Evolutionary conservation across 2,888 invertebrate species (phyloP), one percentile per base, ranked within the genome.

Genomic region (Ochlodes sylvanus): DNA sequence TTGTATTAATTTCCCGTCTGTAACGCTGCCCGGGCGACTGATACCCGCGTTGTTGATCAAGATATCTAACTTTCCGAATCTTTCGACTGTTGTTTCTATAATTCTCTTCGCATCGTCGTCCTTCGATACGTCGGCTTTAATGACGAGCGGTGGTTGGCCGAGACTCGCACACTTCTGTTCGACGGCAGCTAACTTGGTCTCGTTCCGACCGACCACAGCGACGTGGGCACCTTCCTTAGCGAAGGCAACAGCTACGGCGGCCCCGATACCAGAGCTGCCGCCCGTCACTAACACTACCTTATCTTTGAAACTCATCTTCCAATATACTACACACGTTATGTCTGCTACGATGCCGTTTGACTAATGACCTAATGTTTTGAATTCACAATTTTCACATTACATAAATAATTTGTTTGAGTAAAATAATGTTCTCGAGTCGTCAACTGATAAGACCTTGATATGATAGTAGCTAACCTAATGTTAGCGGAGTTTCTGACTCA

Each of bases 201-300:
- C 52, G 32, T 77, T 72, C 27, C 84, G 73, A 3, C 79, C 85
- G 0, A 85, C 81, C 21, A 85, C 75, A 2, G 70, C 77, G 2
- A 87, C 79, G 1, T 73, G 54, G 0, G 87, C 86, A 0, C 81
- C 80, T 72, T 83, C 81, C 62, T 76, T 78, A 10, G 82, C 79
- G 44, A 87, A 85, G 34, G 72, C 60, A 0, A 76, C 70, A 1
- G 86, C 86, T 0, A 80, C 76, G 0, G 78, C 77, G 0, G 85
- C 87, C 2, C 88, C 88, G 14, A 88, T 87, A 10, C 87, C 87
- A 0, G 86, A 81, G 62, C 85, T 85, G 0, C 78, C 79, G 0
- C 87, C 86, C 0, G 85, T 87, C 0, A 87, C 75, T 3, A 88
- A 63, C 0, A 83, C 84, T 0, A 82, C 78, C 78, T 84, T 83